phyloP scores from a whole-genome alignment of 1,140 invertebrate genomes.

The Neodiprion pinetum region DNA sequence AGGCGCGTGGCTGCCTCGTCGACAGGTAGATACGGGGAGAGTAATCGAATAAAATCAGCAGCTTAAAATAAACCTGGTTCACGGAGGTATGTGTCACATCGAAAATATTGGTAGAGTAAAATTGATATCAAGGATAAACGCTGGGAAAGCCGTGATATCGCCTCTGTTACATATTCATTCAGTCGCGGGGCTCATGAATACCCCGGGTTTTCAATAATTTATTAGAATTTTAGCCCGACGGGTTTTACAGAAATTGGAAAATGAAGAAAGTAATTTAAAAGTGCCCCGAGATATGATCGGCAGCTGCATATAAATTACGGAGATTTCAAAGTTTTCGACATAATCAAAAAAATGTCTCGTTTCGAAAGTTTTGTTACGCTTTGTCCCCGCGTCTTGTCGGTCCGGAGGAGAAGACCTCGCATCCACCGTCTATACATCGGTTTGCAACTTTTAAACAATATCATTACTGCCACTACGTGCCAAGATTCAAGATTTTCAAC shows the following conservation, averaged over 20 bases:
- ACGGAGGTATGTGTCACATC: neutral
- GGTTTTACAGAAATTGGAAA: neutral
- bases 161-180: conserved; percentile 16
- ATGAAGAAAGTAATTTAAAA: conserved; percentile 8
- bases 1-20: too few species aligned
- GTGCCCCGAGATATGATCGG: neutral
- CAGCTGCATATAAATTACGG: conserved; percentile 2
- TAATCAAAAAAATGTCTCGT: conserved; percentile 5
- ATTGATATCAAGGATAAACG: conserved; percentile 14
- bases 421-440: neutral
- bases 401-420: neutral
- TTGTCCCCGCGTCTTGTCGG: neutral
- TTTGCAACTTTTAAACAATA: conserved; percentile 3
- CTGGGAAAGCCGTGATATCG: conserved; percentile 4
- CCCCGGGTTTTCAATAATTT: conserved; percentile 12
- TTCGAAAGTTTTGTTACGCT: neutral
- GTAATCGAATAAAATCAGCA: neutral
- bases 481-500: neutral
- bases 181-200: neutral
- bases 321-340: neutral
- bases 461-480: neutral
- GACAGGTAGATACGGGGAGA: neutral
- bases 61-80: neutral
- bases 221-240: conserved; percentile 5
- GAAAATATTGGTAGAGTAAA: conserved; percentile 14